Percentiles rank a stretch among this genome's conserved stretches.
These are phyloP conservation scores for Carposina sasakii DNA, from an alignment of 1,140 invertebrate species.

Conservation along the genomic window DNA sequence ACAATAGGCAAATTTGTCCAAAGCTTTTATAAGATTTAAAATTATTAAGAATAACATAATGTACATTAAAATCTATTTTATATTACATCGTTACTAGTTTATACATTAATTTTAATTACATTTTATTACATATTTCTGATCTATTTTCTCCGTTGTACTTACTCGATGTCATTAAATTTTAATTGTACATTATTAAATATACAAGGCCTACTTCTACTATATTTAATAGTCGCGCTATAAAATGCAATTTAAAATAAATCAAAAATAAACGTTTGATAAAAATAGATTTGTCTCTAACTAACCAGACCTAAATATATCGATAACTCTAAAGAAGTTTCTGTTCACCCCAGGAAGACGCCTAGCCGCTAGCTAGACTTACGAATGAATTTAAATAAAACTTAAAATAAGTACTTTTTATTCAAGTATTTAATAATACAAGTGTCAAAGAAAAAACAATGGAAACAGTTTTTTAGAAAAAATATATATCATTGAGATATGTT, in stretches of 20 bases:
- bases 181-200: slow-evolving; percentile 46
- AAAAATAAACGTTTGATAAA: slow-evolving; percentile 50
- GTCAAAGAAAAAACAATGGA: slow-evolving; percentile 30
- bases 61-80: slow-evolving; percentile 47
- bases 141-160: slow-evolving; percentile 52
- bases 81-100: slow-evolving; percentile 39
- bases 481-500: too few species aligned
- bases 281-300: slow-evolving; percentile 10
- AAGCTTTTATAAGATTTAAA: slow-evolving; percentile 30
- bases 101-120: slow-evolving; percentile 58
- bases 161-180: slow-evolving; percentile 48
- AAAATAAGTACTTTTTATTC: slow-evolving; percentile 62
- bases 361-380: slow-evolving; percentile 26
- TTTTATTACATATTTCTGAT: slow-evolving; percentile 37
- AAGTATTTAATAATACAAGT: slow-evolving; percentile 52
- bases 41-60: slow-evolving; percentile 34
- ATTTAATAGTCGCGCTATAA: slow-evolving; percentile 43
- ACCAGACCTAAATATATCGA: slow-evolving; percentile 1
- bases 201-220: slow-evolving; percentile 41
- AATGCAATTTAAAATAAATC: slow-evolving; percentile 47
- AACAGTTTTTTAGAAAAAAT: too few species aligned
- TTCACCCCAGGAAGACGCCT: neutral
- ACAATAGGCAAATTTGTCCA: slow-evolving; percentile 21
- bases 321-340: too few species aligned
- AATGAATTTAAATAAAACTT: slow-evolving; percentile 62